These are phyloP conservation scores for Drosophila meridiana DNA, from an alignment of 2,888 invertebrate species.

Conservation along the genomic window DNA sequence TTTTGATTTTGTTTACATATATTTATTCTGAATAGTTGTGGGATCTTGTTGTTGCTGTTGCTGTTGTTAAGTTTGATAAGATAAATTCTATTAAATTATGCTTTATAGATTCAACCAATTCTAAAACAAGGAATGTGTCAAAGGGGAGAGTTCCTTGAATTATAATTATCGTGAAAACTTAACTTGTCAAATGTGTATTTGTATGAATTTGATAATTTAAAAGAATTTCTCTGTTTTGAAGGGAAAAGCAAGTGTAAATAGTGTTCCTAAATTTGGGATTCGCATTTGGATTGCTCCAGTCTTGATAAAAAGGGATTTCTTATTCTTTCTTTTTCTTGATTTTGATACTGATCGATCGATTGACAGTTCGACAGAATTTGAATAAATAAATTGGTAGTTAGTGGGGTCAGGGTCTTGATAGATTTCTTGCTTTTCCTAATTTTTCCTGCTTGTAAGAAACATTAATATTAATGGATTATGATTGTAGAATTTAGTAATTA, in stretches of 20 bases:
- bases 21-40: constrained; percentile 59
- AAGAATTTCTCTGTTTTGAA: constrained; percentile 39
- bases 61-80: constrained; percentile 33
- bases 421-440: constrained; percentile 71
- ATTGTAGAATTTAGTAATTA: constrained; percentile 83
- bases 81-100: constrained; percentile 57
- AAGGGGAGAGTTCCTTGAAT: constrained; percentile 43
- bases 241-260: constrained; percentile 54
- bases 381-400: constrained; percentile 25
- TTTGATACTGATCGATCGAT: constrained; percentile 21
- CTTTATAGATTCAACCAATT: constrained; percentile 41
- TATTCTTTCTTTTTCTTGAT: constrained; percentile 19
- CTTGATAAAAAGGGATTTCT: constrained; percentile 18
- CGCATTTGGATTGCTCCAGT: constrained; percentile 29
- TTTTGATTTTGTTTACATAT: constrained; percentile 54
- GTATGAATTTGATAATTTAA: constrained; percentile 47
- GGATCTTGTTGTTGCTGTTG: constrained; percentile 23
- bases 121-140: constrained; percentile 49
- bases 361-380: constrained; percentile 24
- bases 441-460: constrained; percentile 76
- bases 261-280: constrained; percentile 17
- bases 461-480: constrained; percentile 74
- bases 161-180: constrained; percentile 32
- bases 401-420: constrained; percentile 25
- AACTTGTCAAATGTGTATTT: constrained; percentile 52